These are phyloP conservation scores for Pseudotriccus pelzelni DNA, from an alignment of 2,797 vertebrate genomes.

Conservation along the genomic window DNA sequence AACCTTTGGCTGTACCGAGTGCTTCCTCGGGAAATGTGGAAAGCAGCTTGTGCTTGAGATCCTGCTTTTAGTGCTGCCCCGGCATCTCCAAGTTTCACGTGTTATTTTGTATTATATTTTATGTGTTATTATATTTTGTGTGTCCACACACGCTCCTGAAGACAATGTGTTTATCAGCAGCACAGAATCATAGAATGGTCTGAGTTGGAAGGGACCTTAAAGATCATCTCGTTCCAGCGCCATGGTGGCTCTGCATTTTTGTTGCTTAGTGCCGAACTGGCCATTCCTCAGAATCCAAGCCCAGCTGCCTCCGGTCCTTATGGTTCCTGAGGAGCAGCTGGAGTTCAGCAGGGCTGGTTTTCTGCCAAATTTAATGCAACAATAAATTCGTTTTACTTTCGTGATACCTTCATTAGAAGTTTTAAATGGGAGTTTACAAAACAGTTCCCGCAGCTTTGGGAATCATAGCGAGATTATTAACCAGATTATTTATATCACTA, in stretches of 20 bases:
- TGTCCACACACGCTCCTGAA: neutral
- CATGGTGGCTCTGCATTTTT: neutral
- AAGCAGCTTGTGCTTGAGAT: neutral
- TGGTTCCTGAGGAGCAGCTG: neutral
- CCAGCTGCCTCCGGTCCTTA: neutral
- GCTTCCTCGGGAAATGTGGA: fast-evolving
- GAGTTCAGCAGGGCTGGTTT: no score
- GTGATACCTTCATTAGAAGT: neutral
- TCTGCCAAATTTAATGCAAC: neutral
- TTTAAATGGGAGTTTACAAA: neutral
- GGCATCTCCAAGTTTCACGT: neutral
- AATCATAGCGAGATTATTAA: neutral
- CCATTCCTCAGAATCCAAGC: neutral
- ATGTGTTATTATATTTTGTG: no score
- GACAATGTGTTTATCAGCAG: neutral
- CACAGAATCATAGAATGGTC: neutral
- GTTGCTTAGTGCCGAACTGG: neutral
- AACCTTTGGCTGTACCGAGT: fast-evolving
- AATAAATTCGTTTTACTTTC: fast-evolving
- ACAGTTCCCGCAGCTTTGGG: neutral
- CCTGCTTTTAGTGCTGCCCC: fast-evolving
- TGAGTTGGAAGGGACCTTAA: neutral
- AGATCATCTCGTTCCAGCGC: neutral
- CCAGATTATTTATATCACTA: neutral
- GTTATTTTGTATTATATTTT: no score